Conservation (phyloP, 1,140 invertebrate species). For the Pachypsylla venusta region DNA sequence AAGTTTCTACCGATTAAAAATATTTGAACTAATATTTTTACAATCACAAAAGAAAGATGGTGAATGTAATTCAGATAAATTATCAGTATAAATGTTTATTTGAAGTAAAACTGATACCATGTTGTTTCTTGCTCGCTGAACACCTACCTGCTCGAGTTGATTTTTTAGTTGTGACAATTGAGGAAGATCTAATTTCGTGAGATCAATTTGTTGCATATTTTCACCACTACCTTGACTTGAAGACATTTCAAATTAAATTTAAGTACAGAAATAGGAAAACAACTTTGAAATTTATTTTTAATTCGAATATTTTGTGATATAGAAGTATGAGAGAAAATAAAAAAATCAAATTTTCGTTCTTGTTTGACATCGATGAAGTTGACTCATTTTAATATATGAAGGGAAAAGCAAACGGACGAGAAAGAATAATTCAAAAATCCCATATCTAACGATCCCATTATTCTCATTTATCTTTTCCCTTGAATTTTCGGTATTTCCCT, state of each 20-base stretch:
- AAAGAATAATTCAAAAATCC: too few relatives aligned
- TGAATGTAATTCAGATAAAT: not conserved
- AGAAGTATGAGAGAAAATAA: too few relatives aligned
- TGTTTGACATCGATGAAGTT: too few relatives aligned
- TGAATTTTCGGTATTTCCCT: too few relatives aligned
- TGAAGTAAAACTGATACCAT: not conserved
- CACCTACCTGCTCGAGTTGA: slow-evolving; percentile 63
- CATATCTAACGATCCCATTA: too few relatives aligned
- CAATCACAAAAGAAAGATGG: not conserved
- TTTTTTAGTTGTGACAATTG: slow-evolving; percentile 68
- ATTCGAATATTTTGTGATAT: too few relatives aligned
- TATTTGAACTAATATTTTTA: not conserved
- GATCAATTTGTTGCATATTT: slow-evolving; percentile 54
- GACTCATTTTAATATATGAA: too few relatives aligned
- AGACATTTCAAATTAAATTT: not conserved
- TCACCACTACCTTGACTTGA: not conserved
- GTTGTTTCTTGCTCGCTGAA: not conserved
- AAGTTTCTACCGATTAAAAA: not conserved
- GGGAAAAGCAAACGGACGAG: too few relatives aligned
- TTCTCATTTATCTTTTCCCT: too few relatives aligned
- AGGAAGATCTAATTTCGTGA: slow-evolving; percentile 56
- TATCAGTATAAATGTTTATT: not conserved
- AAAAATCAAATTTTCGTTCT: too few relatives aligned
- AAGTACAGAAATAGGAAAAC: too few relatives aligned
- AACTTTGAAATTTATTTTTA: too few relatives aligned